Evolutionary conservation across 2,113 vertebrate species (phyloP).

Genomic region (western clawed frog (Xenopus tropicalis)): UCB_Xtro_10.0 CM004443.2:110106001-110106500

Average conservation of each 20-base stretch:
- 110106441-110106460: too few relatives aligned
- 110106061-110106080: neutral
- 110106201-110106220: constrained; percentile 20
- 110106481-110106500: too few relatives aligned
- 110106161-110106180: constrained; percentile 16
- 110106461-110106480: too few relatives aligned
- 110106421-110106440: too few relatives aligned
- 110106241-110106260: neutral
- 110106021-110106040: neutral
- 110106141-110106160: neutral
- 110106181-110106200: constrained; percentile 13
- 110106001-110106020: constrained; percentile 4
- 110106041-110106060: constrained; percentile 10
- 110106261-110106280: neutral
- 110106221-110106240: neutral
- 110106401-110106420: too few relatives aligned
- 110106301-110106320: too few relatives aligned
- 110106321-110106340: too few relatives aligned
- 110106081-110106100: too few relatives aligned
- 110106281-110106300: too few relatives aligned
- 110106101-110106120: neutral
- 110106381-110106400: too few relatives aligned
- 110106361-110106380: too few relatives aligned
- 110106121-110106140: neutral
- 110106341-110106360: too few relatives aligned